A percentile compares a stretch with the other conserved stretches of the same genome.
phyloP scores from a whole-genome alignment of 2,113 vertebrate species.

The Amia ocellicauda region DNA sequence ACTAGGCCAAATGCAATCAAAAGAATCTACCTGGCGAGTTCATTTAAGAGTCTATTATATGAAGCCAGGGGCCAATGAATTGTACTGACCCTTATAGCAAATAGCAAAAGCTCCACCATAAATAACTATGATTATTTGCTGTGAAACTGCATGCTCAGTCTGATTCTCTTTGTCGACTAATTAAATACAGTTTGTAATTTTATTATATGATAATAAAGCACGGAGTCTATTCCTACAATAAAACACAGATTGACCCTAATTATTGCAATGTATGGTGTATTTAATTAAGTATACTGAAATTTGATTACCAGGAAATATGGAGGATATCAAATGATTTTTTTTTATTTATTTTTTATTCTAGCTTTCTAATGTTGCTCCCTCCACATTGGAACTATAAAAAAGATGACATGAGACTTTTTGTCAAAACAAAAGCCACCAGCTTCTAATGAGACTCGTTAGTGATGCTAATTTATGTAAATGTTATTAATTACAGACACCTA shows the following conservation, averaged over 20 bases:
- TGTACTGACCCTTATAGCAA: constrained; percentile 58
- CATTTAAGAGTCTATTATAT: constrained; percentile 50
- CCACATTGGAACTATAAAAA: constrained; percentile 63
- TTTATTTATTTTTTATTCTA: too few species aligned
- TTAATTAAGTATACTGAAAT: constrained; percentile 61
- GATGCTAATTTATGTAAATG: constrained; percentile 99
- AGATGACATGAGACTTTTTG: constrained; percentile 76
- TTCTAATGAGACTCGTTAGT: constrained; percentile 96
- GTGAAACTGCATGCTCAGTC: constrained; percentile 41
- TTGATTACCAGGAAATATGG: constrained; percentile 68
- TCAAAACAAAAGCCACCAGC: constrained; percentile 86
- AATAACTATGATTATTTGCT: constrained; percentile 54
- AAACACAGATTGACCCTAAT: constrained; percentile 64
- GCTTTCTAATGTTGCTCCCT: constrained; percentile 51
- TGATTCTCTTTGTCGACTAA: constrained; percentile 52
- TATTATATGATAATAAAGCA: constrained; percentile 45
- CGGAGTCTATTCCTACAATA: constrained; percentile 44
- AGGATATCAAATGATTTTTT: constrained; percentile 61
- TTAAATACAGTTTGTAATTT: constrained; percentile 51
- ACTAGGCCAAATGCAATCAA: constrained; percentile 58
- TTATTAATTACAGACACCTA: constrained; percentile 99
- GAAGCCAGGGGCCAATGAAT: constrained; percentile 43
- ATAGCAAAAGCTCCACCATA: constrained; percentile 51
- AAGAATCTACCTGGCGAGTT: constrained; percentile 47
- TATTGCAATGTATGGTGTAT: constrained; percentile 48